Evolutionary conservation across 2,113 vertebrate species (phyloP).

Genomic region (Nettapus auritus): DNA sequence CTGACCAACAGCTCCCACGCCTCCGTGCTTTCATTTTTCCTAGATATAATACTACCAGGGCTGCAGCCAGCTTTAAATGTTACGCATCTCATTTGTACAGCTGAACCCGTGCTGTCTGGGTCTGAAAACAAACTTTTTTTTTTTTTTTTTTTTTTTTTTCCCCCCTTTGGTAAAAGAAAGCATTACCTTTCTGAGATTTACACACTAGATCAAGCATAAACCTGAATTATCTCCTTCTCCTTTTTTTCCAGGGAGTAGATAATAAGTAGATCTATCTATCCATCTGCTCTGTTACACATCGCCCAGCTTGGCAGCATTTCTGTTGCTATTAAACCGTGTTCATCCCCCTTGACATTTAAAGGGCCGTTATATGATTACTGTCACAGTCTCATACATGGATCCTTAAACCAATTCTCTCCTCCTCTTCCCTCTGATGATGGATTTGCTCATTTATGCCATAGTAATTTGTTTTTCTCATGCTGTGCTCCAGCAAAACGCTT

Average conservation of each 20-base stretch:
- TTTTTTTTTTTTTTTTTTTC: background rate
- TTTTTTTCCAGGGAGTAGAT: constrained; percentile 25
- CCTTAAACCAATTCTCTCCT: constrained; percentile 35
- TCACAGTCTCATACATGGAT: background rate
- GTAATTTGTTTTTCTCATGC: constrained; percentile 36
- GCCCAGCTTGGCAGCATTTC: constrained; percentile 2
- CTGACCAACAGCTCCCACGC: rapidly evolving
- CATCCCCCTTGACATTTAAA: constrained; percentile 62
- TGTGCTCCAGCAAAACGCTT: background rate
- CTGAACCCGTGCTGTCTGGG: background rate
- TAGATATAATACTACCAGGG: background rate
- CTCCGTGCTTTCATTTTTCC: background rate
- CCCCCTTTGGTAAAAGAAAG: constrained; percentile 17
- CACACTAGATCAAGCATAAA: constrained; percentile 42
- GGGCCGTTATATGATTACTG: constrained; percentile 32
- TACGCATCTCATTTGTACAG: background rate
- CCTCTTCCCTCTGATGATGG: constrained; percentile 6
- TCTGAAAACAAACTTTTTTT: constrained; percentile 24
- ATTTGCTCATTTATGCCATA: constrained; percentile 5
- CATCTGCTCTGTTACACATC: background rate
- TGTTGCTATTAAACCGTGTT: constrained; percentile 31
- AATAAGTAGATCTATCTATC: constrained; percentile 29
- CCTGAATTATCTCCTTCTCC: constrained; percentile 8
- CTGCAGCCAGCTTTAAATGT: background rate
- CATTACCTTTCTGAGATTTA: constrained; percentile 42